Evolutionary conservation across 92 coral and sea anemone species (phyloP), one percentile per base, ranked within the genome.

Genomic region (Parazoanthus atlanticus): DNA sequence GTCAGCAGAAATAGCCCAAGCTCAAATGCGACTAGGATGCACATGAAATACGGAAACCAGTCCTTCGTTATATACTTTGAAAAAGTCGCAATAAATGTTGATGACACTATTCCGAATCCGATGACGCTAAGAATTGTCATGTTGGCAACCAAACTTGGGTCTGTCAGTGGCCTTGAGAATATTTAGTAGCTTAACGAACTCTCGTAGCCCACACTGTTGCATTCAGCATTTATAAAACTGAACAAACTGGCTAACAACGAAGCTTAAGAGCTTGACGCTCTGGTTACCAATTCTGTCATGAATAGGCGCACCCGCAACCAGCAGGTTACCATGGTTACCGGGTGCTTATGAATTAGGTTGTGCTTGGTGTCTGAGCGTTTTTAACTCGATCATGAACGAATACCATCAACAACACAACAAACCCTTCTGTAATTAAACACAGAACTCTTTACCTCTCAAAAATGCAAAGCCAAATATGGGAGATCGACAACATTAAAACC

Each of bases 41-140:
- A 67, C 92, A 95, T 93, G 54, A 95, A 95, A 36, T 91, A 86
- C 9, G 89, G 85, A 89, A 95, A 95, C 98, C 98, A 95, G 61
- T 90, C 86, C 23, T 76, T 91, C 19, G 92, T 78, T 23, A 93
- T 64, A 79, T 90, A 95, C 88, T 90, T 91, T 32, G 91, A 93
- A 82, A 95, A 95, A 17, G 96, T 95, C 77, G 90, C 81, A 74
- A 95, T 34, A 46, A 93, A 81, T 0, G 98, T 91, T 6, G 93
- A 91, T 1, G 94, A 73, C 11, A 91, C 91, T 25, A 95, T 47
- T 28, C 96, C 94, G 78, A 86, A 89, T 21, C 91, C 91, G 38
- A 95, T 88, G 36, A 79, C 93, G 32, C 91, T 88, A 5, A 93
- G 41, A 71, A 94, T 88, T 91, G 93, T 91, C 85, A 84, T 91